Base-by-base conservation (phyloP, 37 sponge, comb jelly and placozoan genomes). In the Ephydatia muelleri region DNA sequence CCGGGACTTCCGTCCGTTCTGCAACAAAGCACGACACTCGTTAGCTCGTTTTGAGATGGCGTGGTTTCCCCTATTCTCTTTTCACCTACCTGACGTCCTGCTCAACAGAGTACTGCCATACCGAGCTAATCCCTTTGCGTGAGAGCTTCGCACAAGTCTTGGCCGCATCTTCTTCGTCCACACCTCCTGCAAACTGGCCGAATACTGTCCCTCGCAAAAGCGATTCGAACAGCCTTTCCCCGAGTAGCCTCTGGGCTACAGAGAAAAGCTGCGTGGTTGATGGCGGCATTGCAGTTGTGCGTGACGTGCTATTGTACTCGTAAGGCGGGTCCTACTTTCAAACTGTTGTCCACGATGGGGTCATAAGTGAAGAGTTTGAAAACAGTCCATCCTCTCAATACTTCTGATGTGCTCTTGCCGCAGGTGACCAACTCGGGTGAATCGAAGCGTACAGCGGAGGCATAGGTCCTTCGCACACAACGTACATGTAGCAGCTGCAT, bases 181-280 rank as follows among this genome's bases (percentile, higher is more conserved):
- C 71, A 21, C 90, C 90, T 23, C 87, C 93, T 26, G 72, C 90
- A 93, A 93, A 93, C 77, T 93, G 93, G 28, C 78, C 86, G 80
- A 77, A 86, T 22, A 93, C 65, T 37, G 87, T 84, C 13, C 38
- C 25, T n/a, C 72, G 78, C 70, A 93, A 23, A 0, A 89, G 57
- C 9, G 29, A 37, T 49, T 85, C 80, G 22, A 84, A 80, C 30
- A 87, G 34, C 67, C 72, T 34, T 28, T 38, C 38, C 2, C 93
- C 93, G 2, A 93, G 77, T 19, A 93, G 1, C 0, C 70, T n/a
- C 70, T 86, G 74, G 31, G 73, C 67, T 23, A 85, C 6, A 22
- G 70, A 2, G 34, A 84, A 83, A 16, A 85, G 35, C 92, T 92
- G 67, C 25, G 35, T 27, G 25, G 23, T 0, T 80, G n/a, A 36